These are phyloP conservation scores for Petroica traversi DNA, from an alignment of 2,113 vertebrate species.

Conservation along the genomic window DNA sequence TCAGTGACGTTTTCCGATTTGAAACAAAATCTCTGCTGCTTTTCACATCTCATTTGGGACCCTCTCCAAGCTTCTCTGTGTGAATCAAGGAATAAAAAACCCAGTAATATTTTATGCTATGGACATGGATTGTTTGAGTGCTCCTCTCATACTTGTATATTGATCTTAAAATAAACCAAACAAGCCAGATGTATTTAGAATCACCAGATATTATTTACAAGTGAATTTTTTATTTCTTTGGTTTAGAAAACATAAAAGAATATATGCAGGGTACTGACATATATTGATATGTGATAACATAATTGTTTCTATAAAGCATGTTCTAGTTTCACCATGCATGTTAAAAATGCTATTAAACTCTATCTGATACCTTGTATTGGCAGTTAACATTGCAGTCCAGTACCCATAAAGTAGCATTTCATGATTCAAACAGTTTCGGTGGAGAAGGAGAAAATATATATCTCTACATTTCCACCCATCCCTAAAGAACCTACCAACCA, in stretches of 20 bases:
- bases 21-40: not conserved
- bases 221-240: not conserved
- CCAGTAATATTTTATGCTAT: not conserved
- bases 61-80: not conserved
- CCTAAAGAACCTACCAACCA: not conserved
- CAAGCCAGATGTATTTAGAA: accelerated
- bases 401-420: not conserved
- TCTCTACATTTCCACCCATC: not conserved
- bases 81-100: not conserved
- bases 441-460: not conserved
- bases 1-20: not conserved
- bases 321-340: not conserved
- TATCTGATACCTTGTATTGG: not conserved
- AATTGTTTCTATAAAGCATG: not conserved
- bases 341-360: not conserved
- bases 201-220: not conserved
- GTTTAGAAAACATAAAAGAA: not conserved
- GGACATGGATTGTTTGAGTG: not conserved
- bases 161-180: not conserved
- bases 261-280: not conserved
- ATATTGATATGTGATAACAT: not conserved
- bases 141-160: not conserved
- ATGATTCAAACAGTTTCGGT: not conserved
- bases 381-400: not conserved
- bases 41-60: not conserved